phyloP scores from a whole-genome alignment of 2,113 vertebrate genomes.

The Climacteris rufus region DNA sequence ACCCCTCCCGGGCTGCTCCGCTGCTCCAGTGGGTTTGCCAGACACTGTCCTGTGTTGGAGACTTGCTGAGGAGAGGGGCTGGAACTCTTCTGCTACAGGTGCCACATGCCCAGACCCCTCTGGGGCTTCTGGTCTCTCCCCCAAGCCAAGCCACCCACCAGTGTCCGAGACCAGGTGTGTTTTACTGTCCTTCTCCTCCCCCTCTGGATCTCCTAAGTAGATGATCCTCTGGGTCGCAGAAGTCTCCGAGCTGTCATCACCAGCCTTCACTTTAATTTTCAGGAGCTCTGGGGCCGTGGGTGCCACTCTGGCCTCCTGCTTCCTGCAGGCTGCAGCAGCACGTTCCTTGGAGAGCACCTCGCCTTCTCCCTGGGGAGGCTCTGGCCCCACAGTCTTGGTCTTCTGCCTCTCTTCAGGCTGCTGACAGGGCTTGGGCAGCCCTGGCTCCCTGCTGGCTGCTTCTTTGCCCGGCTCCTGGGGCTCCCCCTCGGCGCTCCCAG shows the following conservation, averaged over 20 bases:
- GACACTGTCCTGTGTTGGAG: neutral
- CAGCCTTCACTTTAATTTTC: conserved; percentile 62
- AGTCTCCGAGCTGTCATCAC: conserved; percentile 41
- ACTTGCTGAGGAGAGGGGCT: neutral
- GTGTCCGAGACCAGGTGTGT: neutral
- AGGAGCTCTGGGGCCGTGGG: neutral
- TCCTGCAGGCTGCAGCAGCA: conserved; percentile 33
- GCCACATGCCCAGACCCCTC: neutral
- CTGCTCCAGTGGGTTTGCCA: neutral
- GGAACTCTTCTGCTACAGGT: neutral
- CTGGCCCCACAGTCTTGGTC: neutral
- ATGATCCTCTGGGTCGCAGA: conserved; percentile 71
- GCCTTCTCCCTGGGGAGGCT: neutral
- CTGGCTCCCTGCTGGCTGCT: neutral
- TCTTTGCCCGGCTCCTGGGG: neutral
- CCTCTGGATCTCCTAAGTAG: conserved; percentile 64
- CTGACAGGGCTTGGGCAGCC: neutral
- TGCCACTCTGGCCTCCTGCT: conserved; percentile 42
- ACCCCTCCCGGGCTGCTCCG: neutral
- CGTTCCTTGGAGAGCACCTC: neutral
- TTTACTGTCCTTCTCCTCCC: conserved; percentile 38
- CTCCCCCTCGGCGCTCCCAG: neutral
- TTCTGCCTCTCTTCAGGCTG: conserved; percentile 11
- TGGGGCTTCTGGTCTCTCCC: neutral
- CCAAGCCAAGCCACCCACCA: neutral